phyloP scores from a whole-genome alignment of 2,888 invertebrate genomes.

The Chloroclysta siterata region DNA sequence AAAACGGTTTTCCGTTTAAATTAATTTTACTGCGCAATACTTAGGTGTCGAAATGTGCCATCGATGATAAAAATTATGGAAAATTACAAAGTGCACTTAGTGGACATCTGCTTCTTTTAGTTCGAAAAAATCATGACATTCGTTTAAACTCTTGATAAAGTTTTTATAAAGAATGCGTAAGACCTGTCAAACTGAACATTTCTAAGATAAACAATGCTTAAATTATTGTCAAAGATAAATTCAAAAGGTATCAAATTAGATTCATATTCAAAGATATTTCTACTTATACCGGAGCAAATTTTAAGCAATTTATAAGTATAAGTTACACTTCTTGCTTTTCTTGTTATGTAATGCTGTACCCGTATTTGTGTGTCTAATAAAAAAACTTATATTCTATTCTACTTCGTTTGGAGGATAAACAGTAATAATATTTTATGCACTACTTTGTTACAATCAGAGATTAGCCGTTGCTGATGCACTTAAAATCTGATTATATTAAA shows the following conservation, averaged over 20 bases:
- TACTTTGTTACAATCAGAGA: not conserved
- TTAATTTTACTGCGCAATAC: slow-evolving; percentile 43
- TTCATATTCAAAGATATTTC: no score
- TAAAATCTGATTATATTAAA: slow-evolving; percentile 21
- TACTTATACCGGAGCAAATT: no score
- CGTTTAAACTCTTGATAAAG: slow-evolving; percentile 12
- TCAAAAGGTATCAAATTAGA: no score
- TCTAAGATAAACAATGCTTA: no score
- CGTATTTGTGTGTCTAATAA: no score
- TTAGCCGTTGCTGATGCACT: slow-evolving; percentile 9
- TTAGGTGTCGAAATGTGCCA: slow-evolving; percentile 41
- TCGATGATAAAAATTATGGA: slow-evolving; percentile 41
- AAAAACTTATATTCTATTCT: no score
- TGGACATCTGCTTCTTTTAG: slow-evolving; percentile 28
- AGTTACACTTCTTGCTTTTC: no score
- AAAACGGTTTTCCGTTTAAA: slow-evolving; percentile 45
- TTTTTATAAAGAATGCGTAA: slow-evolving; percentile 1
- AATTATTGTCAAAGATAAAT: no score
- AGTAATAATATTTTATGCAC: no score
- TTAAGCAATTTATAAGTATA: no score
- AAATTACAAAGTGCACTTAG: slow-evolving; percentile 43
- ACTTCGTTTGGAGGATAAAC: no score
- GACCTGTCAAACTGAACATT: not conserved
- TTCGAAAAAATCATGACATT: slow-evolving; percentile 17
- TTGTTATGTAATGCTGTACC: no score